phyloP scores from a whole-genome alignment of 1,140 invertebrate species.

The Micrasema minimum region DNA sequence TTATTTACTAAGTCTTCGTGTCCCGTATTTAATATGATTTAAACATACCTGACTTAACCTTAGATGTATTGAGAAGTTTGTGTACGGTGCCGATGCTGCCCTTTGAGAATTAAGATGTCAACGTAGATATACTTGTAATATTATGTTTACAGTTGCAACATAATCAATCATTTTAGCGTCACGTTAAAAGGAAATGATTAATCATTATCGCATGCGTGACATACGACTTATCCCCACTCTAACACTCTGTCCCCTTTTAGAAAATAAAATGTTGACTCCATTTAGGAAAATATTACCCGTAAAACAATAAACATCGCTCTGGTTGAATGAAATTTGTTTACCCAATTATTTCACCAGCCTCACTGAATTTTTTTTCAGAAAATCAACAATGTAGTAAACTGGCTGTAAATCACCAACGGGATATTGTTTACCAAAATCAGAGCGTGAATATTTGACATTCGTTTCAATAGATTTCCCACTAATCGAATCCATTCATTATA shows the following conservation, averaged over 20 bases:
- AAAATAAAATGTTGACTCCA: conserved; percentile 4
- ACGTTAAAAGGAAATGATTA: conserved; percentile 27
- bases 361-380: too few species aligned
- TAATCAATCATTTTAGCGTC: conserved; percentile 15
- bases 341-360: too few species aligned
- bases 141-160: too few species aligned
- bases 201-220: conserved; percentile 6
- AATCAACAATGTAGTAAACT: too few species aligned
- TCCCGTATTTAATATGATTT: too few species aligned
- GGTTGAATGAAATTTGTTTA: too few species aligned
- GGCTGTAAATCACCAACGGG: too few species aligned
- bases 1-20: too few species aligned
- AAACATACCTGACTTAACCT: too few species aligned
- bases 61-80: too few species aligned
- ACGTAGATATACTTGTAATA: neutral
- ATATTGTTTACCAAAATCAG: conserved; percentile 8
- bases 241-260: conserved; percentile 15
- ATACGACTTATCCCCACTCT: neutral
- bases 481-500: conserved; percentile 30
- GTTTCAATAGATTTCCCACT: conserved; percentile 15
- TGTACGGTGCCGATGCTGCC: neutral
- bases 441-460: conserved; percentile 10
- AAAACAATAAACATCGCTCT: too few species aligned
- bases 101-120: conserved; percentile 9
- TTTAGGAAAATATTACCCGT: neutral